Evolutionary conservation across 1,140 invertebrate species (phyloP), one percentile per base, ranked within the genome.

Genomic region (Andricus grossulariae): DNA sequence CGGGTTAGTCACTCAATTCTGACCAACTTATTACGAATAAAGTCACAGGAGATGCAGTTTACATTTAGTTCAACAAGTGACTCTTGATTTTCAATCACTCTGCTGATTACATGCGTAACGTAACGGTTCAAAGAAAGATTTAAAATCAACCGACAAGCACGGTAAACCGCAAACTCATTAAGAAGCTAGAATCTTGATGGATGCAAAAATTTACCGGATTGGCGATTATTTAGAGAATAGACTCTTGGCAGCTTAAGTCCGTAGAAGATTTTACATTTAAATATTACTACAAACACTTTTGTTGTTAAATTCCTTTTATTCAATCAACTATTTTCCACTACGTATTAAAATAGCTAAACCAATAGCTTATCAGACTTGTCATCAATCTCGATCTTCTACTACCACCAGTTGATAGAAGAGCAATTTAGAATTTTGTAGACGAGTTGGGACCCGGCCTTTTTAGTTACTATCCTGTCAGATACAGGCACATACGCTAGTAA

Each of bases 151-250:
- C 32, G 21, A 66, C 57, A 39, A 19, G 19, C 57, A 66, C 57
- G 21, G 25, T 66, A 66, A 66, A 66, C 21, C 57, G 57, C 57
- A 16, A 66, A 66, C 57, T 66, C 57, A 66, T 25, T 25, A 66
- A 32, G 15, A 15, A 66, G 57, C 57, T 32, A 32, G 12, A 25
- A 66, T 66, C 57, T 60, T 60, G 25, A 60, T 60, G 57, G 21
- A 13, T 60, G 0, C 21, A 19, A 12, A 60, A 25, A 60, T 32
- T 6, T 15, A 60, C 57, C 11, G 10, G 1, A 60, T 60, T 60
- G 32, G 25, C 57, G 57, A 60, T 60, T 39, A 39, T 39, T 39
- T 32, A 60, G 19, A 21, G 32, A 60, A 60, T 32, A 60, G 21
- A 60, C 25, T 25, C 19, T 32, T 66, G 57, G 39, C 57, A 66